Base-by-base conservation (phyloP, 2,797 vertebrate species). In the Falco naumanni region DNA sequence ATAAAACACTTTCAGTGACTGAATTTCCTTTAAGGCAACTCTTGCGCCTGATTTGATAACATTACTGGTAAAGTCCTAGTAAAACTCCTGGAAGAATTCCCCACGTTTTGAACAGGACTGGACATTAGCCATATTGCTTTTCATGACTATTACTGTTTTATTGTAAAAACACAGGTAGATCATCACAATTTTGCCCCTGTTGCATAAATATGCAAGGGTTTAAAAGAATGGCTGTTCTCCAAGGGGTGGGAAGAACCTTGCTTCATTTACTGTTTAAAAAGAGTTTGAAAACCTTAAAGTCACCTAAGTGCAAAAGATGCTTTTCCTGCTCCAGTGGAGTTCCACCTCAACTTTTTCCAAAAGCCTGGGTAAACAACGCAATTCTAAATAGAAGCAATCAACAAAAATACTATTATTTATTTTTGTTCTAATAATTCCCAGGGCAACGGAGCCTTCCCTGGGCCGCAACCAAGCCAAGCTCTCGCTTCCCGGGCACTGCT, bases 41-140 rank as follows among this genome's bases (percentile, higher is more conserved):
- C 47, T 76, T 51, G 75, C 93, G 50, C 69, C 54, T 78, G 26
- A 92, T 69, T n/a, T 94, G 90, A 76, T 92, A 89, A 66, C 43
- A 43, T 15, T 43, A 26, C 47, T 76, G 53, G 76, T 79, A 43
- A 91, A 91, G 37, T 76, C 56, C 78, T 63, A n/a, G 69, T 50
- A 65, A 95, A 92, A 91, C 59, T 83, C 47, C 69, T 79, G 92
- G 61, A 84, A 96, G 60, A 81, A 76, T 75, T 96, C 84, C 90
- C 3, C 6, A 47, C 81, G 29, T 86, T 95, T 75, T 86, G 87
- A 92, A 81, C 34, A 48, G 61, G 51, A 85, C 25, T 43, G 79
- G 61, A 79, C 41, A 86, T 31, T 84, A 83, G 43, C 64, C 21
- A 8, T 45, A 41, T 25, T 74, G 83, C 3, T 79, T 91, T 63